Evolutionary conservation across 2,797 vertebrate species (phyloP).

Genomic region (Perodicticus potto): DNA sequence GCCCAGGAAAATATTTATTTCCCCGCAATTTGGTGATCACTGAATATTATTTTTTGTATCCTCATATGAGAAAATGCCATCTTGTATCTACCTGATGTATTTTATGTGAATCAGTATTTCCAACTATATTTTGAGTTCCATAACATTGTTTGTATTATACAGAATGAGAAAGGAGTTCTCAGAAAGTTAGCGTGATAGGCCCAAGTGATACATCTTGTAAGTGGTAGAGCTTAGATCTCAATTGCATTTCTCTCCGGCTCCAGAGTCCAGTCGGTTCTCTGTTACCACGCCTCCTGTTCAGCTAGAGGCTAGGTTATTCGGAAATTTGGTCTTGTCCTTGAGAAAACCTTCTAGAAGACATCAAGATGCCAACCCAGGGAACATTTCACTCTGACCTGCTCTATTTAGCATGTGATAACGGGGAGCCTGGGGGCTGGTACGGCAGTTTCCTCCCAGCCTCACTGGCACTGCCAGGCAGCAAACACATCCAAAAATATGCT

Average conservation of each 20-base stretch:
- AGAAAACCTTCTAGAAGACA: slow-evolving; percentile 22
- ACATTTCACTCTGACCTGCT: slow-evolving; percentile 37
- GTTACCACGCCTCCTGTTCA: background rate
- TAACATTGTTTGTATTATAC: background rate
- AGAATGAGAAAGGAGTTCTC: background rate
- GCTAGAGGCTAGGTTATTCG: background rate
- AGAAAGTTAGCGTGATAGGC: background rate
- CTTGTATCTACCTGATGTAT: background rate
- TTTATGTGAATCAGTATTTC: background rate
- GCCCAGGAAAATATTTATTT: background rate
- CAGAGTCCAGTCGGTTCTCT: background rate
- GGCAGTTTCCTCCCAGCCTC: slow-evolving; percentile 52
- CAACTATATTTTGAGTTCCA: background rate
- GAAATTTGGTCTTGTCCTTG: slow-evolving; percentile 11
- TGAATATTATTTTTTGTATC: background rate
- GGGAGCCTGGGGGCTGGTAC: slow-evolving; percentile 16
- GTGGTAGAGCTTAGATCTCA: background rate
- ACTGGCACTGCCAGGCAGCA: background rate
- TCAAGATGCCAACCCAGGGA: background rate
- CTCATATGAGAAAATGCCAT: background rate
- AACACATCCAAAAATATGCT: slow-evolving; percentile 60
- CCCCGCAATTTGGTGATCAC: background rate
- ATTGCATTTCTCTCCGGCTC: background rate
- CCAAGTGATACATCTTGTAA: background rate
- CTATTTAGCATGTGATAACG: background rate